Conservation (phyloP, 2,888 invertebrate species). For the Agriopis aurantiaria region DNA sequence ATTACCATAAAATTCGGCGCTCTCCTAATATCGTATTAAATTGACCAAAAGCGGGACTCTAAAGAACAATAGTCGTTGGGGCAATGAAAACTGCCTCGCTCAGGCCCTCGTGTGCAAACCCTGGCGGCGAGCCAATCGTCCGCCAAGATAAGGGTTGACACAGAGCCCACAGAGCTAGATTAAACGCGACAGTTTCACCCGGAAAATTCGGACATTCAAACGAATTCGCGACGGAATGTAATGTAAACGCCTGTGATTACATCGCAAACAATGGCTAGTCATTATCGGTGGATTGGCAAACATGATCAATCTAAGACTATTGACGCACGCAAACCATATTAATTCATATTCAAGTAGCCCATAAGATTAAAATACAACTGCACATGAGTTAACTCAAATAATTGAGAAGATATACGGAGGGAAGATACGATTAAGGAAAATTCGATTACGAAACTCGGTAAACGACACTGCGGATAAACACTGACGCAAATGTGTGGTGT, state of each 20-base stretch:
- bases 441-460: constrained; percentile 19
- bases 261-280: constrained; percentile 40
- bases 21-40: constrained; percentile 50
- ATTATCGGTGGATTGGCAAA: constrained; percentile 41
- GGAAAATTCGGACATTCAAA: constrained; percentile 46
- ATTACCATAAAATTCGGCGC: constrained; percentile 51
- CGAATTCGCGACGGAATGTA: constrained; percentile 43
- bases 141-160: constrained; percentile 55
- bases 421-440: constrained; percentile 22
- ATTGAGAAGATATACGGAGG: constrained; percentile 9
- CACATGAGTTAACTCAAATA: constrained; percentile 3
- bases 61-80: constrained; percentile 63
- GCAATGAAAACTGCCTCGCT: constrained; percentile 66
- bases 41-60: constrained; percentile 46
- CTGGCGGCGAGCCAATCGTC: constrained; percentile 66
- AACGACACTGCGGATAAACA: constrained; percentile 14
- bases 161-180: constrained; percentile 46
- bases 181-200: constrained; percentile 43
- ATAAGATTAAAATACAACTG: constrained; percentile 15
- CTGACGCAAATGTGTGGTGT: constrained; percentile 8
- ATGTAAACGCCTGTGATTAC: constrained; percentile 39
- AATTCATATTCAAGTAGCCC: background rate
- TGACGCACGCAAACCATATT: background rate
- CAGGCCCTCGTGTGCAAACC: constrained; percentile 57
- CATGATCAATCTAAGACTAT: constrained; percentile 17